Evolutionary conservation across 2,113 vertebrate species (phyloP), one percentile per base, ranked within the genome.

Genomic region (Notarius quadriscutis): DNA sequence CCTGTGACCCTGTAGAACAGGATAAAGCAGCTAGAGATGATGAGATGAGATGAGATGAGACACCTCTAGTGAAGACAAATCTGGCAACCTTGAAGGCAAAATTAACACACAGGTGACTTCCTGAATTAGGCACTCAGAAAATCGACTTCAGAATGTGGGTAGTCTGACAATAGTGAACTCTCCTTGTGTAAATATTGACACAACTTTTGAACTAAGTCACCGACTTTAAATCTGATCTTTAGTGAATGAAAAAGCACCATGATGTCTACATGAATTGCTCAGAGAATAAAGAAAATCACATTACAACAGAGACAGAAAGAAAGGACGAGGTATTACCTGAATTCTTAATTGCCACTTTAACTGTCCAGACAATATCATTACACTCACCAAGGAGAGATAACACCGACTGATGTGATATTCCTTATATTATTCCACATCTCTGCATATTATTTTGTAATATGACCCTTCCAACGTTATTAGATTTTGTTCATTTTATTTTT

Each of bases 341-440:
- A 69, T 72, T 72, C 63, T 74, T 81, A 87, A 87, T 82, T 87
- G 55, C 27, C 79, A 82, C 55, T 87, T 81, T 74, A 82, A 82
- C 67, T 72, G 79, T 69, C 67, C 86, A 74, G 78, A 57, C 30
- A 82, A 87, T 69, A 87, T 87, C 79, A 81, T 87, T 87, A 82
- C 30, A 30, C 55, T 87, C 22, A 1, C 48, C 34, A 74, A 62
- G 67, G 79, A 81, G 2, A 25, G 34, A 87, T 69, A 58, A 74
- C 27, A n/a, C 22, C 7, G 5, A 71, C 77, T 57, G 51, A 65
- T 58, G 51, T 81, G 62, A 81, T 69, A 69, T n/a, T 74, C 65
- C 25, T 74, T 82, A 41, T 58, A 82, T 87, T 82, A 62, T 55
- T 62, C 60, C 67, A 86, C 77, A n/a, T 86, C 20, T 81, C 55